These are phyloP conservation scores for Tenualosa ilisha DNA, from an alignment of 2,797 vertebrate genomes.

Conservation along the genomic window DNA sequence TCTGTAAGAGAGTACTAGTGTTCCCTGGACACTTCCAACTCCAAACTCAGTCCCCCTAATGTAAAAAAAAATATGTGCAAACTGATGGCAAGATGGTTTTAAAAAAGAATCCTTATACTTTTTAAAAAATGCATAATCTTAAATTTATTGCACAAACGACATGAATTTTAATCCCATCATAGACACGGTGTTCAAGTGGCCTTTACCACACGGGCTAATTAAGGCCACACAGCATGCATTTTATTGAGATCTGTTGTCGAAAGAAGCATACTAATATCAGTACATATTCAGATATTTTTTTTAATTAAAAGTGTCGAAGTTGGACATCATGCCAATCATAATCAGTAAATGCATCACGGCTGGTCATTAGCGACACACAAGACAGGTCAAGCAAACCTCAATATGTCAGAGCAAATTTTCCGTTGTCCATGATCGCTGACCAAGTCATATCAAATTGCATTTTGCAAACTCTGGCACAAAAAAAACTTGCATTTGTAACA, in stretches of 20 bases:
- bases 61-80: neutral
- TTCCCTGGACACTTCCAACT: neutral
- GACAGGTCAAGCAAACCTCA: neutral
- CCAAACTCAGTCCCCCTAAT: neutral
- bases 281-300: neutral
- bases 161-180: neutral
- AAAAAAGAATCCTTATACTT: neutral
- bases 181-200: neutral
- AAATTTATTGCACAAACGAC: neutral
- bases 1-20: neutral
- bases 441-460: slow-evolving; percentile 18
- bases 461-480: neutral
- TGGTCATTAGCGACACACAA: slow-evolving; percentile 14
- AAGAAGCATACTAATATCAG: neutral
- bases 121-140: neutral
- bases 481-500: slow-evolving; percentile 18
- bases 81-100: neutral
- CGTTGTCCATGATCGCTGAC: slow-evolving; percentile 18
- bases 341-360: neutral
- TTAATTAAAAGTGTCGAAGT: neutral
- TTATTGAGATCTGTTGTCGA: neutral
- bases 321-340: neutral
- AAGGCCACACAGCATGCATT: neutral
- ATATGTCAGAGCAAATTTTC: slow-evolving; percentile 23
- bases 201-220: slow-evolving; percentile 4